Evolutionary conservation across 2,888 invertebrate genomes (phyloP), one percentile per base, ranked within the genome.

Genomic region (Drosophila kambysellisi): DNA sequence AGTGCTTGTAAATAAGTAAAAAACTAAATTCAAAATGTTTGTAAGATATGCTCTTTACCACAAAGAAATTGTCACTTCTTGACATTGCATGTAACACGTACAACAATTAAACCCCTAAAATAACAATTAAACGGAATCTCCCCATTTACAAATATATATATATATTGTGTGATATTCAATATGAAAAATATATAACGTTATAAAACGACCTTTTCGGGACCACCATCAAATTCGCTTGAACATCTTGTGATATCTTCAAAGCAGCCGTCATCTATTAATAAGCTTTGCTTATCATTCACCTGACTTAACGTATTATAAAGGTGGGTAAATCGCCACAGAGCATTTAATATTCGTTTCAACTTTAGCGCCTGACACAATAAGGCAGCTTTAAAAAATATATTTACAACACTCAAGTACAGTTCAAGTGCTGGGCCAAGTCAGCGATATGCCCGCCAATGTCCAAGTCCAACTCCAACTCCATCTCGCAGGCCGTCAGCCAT

Each of bases 381-480:
- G 81, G 84, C 85, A 90, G 90, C 88, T 78, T 91, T 85, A 74
- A 91, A 88, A 91, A 89, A 91, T 89, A 91, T 89, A 87, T 87
- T 87, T 87, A 91, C 87, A 91, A 63, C 85, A 83, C 91, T 91
- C 87, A 82, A 91, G 91, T 91, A 62, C 91, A 87, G 74, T 85
- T 87, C 87, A 87, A 87, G 87, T 87, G 88, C 85, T 90, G 85
- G 85, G 81, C 91, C 85, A 88, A 85, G 86, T 66, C 86, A 82
- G 37, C 62, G 90, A 83, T 83, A 89, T 82, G 76, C 65, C 80
- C 62, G 75, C 43, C 65, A 64, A 76, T 75, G 81, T 77, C 78
- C 82, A 77, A 67, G 43, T 72, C 59, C 61, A 59, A 41, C 68
- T 78, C 41, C 62, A 63, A 41, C 68, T 78, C 41, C 62, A 63